Evolutionary conservation across 2,888 invertebrate genomes (phyloP).

Genomic region (Diogma glabrata): DNA sequence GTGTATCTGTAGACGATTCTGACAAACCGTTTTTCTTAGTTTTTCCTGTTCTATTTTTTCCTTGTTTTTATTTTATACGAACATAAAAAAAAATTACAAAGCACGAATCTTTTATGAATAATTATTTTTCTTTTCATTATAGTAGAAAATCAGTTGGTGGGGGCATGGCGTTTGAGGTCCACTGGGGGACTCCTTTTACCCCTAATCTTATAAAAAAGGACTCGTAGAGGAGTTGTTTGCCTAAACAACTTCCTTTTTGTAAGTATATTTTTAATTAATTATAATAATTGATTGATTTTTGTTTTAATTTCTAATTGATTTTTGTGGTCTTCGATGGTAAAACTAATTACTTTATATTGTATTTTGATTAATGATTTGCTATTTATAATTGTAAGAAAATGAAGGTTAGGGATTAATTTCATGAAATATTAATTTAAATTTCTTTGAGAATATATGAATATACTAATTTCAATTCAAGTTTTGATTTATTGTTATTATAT

Average conservation of each 20-base stretch:
- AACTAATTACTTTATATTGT: neutral
- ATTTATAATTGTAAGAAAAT: too few relatives aligned
- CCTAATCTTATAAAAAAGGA: conserved; percentile 13
- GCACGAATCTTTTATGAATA: too few relatives aligned
- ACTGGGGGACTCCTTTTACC: conserved; percentile 18
- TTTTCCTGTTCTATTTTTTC: too few relatives aligned
- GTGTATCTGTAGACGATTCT: too few relatives aligned
- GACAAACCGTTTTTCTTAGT: too few relatives aligned
- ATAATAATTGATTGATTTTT: neutral
- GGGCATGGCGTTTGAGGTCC: conserved; percentile 19
- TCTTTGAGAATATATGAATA: neutral
- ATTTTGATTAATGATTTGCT: too few relatives aligned
- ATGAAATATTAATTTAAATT: neutral
- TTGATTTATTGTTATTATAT: too few relatives aligned
- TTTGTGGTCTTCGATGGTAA: neutral
- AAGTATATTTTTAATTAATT: neutral
- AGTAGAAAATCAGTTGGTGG: conserved; percentile 2
- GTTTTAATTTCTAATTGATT: neutral
- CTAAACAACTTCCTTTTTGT: conserved; percentile 9
- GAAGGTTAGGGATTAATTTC: too few relatives aligned
- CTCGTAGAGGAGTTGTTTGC: conserved; percentile 16
- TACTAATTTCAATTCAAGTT: too few relatives aligned
- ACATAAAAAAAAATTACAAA: too few relatives aligned
- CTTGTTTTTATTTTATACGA: too few relatives aligned
- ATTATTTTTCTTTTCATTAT: neutral